Percentiles rank a stretch among this genome's conserved stretches.
phyloP scores from a whole-genome alignment of 2,113 vertebrate species.

The Microtus montanus region DNA sequence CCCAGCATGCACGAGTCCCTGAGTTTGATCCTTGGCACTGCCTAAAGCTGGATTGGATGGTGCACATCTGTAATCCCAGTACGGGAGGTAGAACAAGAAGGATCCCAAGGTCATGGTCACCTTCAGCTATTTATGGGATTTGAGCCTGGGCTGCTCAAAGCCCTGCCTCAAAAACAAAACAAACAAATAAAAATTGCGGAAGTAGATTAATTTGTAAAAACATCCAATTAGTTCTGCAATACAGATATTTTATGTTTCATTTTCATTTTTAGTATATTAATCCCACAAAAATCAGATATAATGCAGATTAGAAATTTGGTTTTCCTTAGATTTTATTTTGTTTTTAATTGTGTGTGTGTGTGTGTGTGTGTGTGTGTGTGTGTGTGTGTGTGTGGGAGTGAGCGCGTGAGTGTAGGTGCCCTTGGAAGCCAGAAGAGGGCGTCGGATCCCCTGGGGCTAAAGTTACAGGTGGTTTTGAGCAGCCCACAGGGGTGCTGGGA shows the following conservation, averaged over 20 bases:
- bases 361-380: background rate
- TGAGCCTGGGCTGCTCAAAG: background rate
- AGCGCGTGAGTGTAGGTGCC: background rate
- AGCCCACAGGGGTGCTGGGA: background rate
- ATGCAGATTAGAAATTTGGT: background rate
- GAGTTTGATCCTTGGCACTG: background rate
- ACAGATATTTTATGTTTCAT: background rate
- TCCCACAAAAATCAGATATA: background rate
- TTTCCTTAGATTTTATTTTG: background rate
- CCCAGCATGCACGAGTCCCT: background rate
- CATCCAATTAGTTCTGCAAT: background rate
- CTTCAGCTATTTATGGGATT: too few relatives aligned
- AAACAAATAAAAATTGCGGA: background rate
- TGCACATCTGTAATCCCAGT: background rate
- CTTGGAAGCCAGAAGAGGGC: background rate
- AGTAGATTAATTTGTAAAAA: background rate
- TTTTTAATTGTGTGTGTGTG: background rate
- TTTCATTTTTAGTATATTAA: background rate
- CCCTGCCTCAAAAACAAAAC: background rate
- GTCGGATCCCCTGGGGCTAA: background rate
- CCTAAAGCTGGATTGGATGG: background rate
- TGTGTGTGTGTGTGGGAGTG: background rate
- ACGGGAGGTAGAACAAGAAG: rapidly evolving
- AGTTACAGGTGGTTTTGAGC: background rate
- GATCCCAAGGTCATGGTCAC: too few relatives aligned